These are phyloP conservation scores for Lagorchestes hirsutus DNA, from an alignment of 2,797 vertebrate species.

Conservation along the genomic window DNA sequence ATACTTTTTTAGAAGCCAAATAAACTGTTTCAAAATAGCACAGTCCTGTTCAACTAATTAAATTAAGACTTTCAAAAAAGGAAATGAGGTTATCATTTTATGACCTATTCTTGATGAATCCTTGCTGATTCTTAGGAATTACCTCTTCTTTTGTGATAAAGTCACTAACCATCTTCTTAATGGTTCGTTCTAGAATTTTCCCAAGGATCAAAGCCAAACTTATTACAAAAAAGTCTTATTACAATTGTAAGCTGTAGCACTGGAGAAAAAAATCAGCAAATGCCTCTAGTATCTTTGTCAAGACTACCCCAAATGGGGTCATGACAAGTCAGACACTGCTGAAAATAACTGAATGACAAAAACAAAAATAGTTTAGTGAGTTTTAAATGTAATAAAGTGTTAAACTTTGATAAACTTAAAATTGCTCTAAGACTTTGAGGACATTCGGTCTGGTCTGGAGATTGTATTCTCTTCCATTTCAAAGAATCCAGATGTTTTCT, in stretches of 20 bases:
- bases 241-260: background rate
- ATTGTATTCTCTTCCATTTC: background rate
- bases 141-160: background rate
- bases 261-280: background rate
- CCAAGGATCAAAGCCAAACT: background rate
- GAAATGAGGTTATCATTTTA: background rate
- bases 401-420: background rate
- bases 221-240: background rate
- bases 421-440: background rate
- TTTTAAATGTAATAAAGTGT: background rate
- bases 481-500: background rate
- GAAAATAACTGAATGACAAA: background rate
- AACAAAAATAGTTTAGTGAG: background rate
- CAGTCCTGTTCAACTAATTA: background rate
- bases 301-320: background rate
- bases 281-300: background rate
- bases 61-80: background rate
- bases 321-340: background rate
- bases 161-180: background rate
- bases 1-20: background rate
- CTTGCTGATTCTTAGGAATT: background rate
- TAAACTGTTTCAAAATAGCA: background rate
- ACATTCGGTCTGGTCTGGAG: background rate
- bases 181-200: background rate
- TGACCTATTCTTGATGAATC: background rate